Evolutionary conservation across 2,797 vertebrate genomes (phyloP), one percentile per base, ranked within the genome.

Genomic region (Enteromius fasciolatus): DNA sequence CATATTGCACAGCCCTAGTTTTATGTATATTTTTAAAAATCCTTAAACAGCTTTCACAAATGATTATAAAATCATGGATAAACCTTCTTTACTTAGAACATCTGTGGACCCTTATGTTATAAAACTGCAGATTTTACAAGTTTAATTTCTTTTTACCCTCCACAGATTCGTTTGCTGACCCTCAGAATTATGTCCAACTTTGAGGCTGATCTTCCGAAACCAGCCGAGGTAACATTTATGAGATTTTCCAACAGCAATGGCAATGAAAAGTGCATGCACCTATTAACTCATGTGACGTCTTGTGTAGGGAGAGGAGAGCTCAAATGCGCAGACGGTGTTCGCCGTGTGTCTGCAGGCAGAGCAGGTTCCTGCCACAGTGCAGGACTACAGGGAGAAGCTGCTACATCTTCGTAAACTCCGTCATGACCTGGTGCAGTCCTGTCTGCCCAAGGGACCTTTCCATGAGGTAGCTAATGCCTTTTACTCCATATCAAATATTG

Each of bases 311-410:
- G 94, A 95, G 33, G 93, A 93, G 36, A 85, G 80, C 10, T 88
- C 25, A 15, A 94, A 95, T 52, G 87, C 83, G 23, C 96, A 95
- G 91, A 88, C 94, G 0, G 92, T 97, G 87, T 98, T 99, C 50
- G 91, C 95, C 0, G 83, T 95, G 44, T 91, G 97, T 63, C 95
- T 97, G 78, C 97, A 97, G 94, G 97, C 97, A 0, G 96, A 99
- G 88, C 95, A 97, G 54, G 95, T 99, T 33, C 97, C 97, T 0
- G 97, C 98, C 3, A 96, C 96, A 0, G 95, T 99, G 76, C 96
- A 95, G 81, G 96, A 98, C 90, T 99, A 97, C 91, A 94, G 97
- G 85, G 98, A 99, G 46, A 99, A 99, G 87, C 94, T 99, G 48
- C 95, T 99, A 4, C 96, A 99, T 86, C 88, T 99, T 74, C 92